Percentiles rank a stretch among this genome's conserved stretches.
Conservation (phyloP, 2,797 vertebrate genomes). For the Fistularia commersonii region DNA sequence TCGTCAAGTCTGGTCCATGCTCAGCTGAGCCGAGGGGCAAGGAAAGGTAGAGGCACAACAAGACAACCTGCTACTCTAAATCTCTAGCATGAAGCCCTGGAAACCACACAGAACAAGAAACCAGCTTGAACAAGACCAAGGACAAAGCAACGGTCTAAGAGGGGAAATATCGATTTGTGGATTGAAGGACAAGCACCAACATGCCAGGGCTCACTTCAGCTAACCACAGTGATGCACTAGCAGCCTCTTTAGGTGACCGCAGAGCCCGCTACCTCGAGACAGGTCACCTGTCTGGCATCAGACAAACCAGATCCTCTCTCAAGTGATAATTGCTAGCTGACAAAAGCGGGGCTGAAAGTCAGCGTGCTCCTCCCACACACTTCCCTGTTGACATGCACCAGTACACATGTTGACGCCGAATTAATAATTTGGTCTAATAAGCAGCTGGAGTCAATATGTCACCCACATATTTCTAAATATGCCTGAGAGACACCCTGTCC, state of each 20-base stretch:
- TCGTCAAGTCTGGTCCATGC: conserved; percentile 77
- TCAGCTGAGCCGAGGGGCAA: conserved; percentile 39
- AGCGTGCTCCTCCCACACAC: conserved; percentile 36
- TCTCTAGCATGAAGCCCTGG: conserved; percentile 19
- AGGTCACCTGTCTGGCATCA: too few relatives aligned
- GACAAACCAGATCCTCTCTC: conserved; percentile 29
- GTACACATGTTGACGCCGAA: conserved; percentile 47
- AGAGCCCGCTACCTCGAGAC: too few relatives aligned
- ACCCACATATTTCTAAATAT: conserved; percentile 67
- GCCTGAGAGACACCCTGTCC: conserved; percentile 34
- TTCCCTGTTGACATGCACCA: conserved; percentile 37
- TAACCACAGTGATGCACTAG: too few relatives aligned
- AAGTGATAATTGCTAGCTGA: conserved; percentile 59
- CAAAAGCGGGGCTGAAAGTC: conserved; percentile 24
- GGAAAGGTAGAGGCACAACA: conserved; percentile 34
- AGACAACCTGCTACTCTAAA: conserved; percentile 24
- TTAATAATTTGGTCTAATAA: conserved; percentile 60
- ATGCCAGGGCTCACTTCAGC: too few relatives aligned
- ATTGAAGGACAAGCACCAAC: too few relatives aligned
- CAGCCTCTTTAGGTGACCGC: too few relatives aligned
- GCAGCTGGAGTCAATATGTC: conserved; percentile 44
- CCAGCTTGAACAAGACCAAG: conserved; percentile 5
- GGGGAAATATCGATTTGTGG: too few relatives aligned
- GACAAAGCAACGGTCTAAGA: neutral
- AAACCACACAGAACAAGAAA: conserved; percentile 26